Base-by-base conservation (phyloP, 2,113 vertebrate genomes). In the Ammospiza nelsoni region DNA sequence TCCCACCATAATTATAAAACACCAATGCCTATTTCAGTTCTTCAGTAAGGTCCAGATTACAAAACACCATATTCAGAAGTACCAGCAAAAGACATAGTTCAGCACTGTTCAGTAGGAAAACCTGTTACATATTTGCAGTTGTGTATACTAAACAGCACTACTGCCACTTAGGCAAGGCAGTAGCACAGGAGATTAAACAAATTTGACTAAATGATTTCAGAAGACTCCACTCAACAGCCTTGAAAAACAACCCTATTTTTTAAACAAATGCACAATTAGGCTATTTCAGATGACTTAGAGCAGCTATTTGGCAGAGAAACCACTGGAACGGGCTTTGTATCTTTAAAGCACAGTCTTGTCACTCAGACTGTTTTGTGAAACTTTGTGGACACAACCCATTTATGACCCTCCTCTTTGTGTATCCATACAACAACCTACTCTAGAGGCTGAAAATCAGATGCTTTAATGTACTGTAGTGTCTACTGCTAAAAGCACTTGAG, bases 401-500 rank as follows among this genome's bases (percentile, higher is more conserved):
- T 93, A 87, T 43, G 52, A 93, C 88, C 86, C 46, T 77, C 49
- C 27, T 84, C 69, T 87, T 72, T 52, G 65, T 72, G 20, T 86
- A 94, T 35, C 92, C 63, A 67, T 76, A 54, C 11, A 95, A 93
- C 43, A 93, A 61, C 33, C 61, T 90, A 90, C 72, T 93, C 88
- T 15, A 90, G 52, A 81, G 86, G 73, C 43, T 81, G 61, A 87
- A 95, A 96, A 95, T 86, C 33, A 1, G 92, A 90, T 81, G 92
- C 79, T 75, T 86, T 93, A 81, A 89, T 43, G 73, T 73, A 82
- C 79, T 88, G 90, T 96, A 89, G 91, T 44, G 94, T 94, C 83
- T 95, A 89, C 89, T 93, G 95, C 82, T 94, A 90, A 94, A 90
- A 73, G 88, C 57, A 93, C 83, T 97, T 74, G 80, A 90, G 82